Evolutionary conservation across 2,888 invertebrate species (phyloP).

Genomic region (Clusia tigrina): DNA sequence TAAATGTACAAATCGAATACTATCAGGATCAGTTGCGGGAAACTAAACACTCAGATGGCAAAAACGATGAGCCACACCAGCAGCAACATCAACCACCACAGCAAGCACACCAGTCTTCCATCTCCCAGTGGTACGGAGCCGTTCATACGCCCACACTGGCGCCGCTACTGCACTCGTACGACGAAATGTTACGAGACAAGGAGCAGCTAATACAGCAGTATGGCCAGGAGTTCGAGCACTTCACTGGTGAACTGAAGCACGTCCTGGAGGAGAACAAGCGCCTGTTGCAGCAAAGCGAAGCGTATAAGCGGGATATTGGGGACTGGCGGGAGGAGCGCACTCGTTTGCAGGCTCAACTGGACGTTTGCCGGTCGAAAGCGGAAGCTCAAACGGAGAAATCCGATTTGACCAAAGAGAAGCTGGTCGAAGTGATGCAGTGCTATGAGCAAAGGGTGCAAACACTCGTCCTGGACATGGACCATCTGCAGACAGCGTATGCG

Average conservation of each 20-base stretch:
- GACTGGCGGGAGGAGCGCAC: constrained; percentile 63
- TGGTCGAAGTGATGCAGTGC: constrained; percentile 76
- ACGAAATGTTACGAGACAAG: constrained; percentile 80
- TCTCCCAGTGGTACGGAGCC: constrained; percentile 39
- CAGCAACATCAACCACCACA: neutral
- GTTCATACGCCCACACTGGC: constrained; percentile 63
- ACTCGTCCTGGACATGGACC: constrained; percentile 59
- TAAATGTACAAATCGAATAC: constrained; percentile 79
- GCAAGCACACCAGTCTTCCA: constrained; percentile 23
- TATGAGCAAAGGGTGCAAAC: constrained; percentile 77
- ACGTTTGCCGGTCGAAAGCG: constrained; percentile 60
- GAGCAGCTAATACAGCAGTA: constrained; percentile 76
- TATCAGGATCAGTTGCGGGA: constrained; percentile 76
- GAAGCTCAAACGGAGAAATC: constrained; percentile 69
- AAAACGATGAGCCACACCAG: constrained; percentile 25
- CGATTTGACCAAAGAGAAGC: constrained; percentile 75
- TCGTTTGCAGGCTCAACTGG: constrained; percentile 58
- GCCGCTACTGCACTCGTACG: constrained; percentile 80
- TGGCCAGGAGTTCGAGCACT: constrained; percentile 74
- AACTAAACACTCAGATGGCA: constrained; percentile 25
- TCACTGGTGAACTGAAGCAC: constrained; percentile 76
- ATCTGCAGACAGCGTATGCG: constrained; percentile 60
- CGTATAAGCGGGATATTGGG: constrained; percentile 64
- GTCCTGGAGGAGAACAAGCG: constrained; percentile 76
- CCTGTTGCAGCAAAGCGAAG: constrained; percentile 68